Evolutionary conservation across 2,113 vertebrate species (phyloP).

Genomic region (Pimephales promelas): DNA sequence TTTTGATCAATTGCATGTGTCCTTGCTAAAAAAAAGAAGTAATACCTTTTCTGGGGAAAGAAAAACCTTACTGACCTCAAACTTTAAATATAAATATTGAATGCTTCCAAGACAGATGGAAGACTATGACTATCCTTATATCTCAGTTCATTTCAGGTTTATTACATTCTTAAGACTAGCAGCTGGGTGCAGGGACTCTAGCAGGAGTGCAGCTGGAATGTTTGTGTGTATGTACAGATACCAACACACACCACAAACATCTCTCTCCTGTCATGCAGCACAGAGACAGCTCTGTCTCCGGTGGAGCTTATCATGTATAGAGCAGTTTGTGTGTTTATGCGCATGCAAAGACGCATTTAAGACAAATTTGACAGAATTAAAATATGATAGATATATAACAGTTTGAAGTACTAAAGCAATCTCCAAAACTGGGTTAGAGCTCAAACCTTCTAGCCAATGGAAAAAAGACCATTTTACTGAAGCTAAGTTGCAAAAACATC

Average conservation of each 20-base stretch:
- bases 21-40: neutral
- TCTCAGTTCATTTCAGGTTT: slow-evolving; percentile 21
- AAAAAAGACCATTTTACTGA: neutral
- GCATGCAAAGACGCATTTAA: neutral
- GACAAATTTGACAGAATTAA: neutral
- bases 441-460: neutral
- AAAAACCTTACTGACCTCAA: neutral
- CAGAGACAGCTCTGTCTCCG: slow-evolving; percentile 17
- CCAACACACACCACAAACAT: slow-evolving; percentile 66
- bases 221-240: slow-evolving; percentile 35
- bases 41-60: neutral
- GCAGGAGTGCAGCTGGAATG: slow-evolving; percentile 59
- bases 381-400: neutral
- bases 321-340: neutral
- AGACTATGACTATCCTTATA: neutral
- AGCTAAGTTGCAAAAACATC: neutral
- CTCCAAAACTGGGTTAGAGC: neutral
- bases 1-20: neutral
- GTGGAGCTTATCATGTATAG: slow-evolving; percentile 1
- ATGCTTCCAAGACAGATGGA: neutral
- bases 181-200: slow-evolving; percentile 76
- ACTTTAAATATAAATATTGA: neutral
- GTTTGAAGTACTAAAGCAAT: neutral
- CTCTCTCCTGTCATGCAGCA: slow-evolving; percentile 14
- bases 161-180: slow-evolving; percentile 63